Conservation (phyloP, 2,797 vertebrate species). For the Vipera latastei region DNA sequence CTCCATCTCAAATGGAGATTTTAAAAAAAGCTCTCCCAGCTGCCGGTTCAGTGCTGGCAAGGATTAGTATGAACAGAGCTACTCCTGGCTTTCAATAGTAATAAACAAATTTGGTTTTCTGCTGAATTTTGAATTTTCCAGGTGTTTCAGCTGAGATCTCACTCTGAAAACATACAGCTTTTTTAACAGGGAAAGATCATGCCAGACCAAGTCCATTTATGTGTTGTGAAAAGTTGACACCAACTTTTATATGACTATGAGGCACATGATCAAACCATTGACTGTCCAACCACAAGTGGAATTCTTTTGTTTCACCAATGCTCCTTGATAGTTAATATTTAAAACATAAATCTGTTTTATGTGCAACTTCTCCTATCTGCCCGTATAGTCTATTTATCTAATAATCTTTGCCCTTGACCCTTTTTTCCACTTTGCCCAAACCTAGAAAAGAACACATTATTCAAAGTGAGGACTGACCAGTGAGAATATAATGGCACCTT, state of each 20-base stretch:
- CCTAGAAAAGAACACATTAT: background rate
- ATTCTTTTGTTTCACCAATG: background rate
- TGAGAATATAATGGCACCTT: background rate
- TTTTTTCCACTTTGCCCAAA: background rate
- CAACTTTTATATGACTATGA: background rate
- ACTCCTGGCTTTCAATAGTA: too few species aligned
- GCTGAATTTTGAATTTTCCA: background rate
- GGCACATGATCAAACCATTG: background rate
- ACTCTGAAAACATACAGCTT: background rate
- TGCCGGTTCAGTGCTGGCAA: background rate
- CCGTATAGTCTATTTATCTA: background rate
- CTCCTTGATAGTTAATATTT: background rate
- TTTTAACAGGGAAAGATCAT: background rate
- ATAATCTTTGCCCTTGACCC: background rate
- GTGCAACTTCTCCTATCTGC: background rate
- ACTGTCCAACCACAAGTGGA: background rate
- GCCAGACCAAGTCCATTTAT: background rate
- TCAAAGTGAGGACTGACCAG: background rate
- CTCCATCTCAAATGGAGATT: too few species aligned
- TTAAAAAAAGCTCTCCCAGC: too few species aligned
- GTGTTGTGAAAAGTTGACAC: background rate
- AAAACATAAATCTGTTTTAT: background rate
- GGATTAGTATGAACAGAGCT: background rate
- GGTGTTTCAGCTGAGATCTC: background rate
- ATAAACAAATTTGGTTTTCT: background rate